Percentiles rank a stretch among this genome's conserved stretches.
Conservation (phyloP, 2,113 vertebrate genomes). For the Chrysemys picta region DNA sequence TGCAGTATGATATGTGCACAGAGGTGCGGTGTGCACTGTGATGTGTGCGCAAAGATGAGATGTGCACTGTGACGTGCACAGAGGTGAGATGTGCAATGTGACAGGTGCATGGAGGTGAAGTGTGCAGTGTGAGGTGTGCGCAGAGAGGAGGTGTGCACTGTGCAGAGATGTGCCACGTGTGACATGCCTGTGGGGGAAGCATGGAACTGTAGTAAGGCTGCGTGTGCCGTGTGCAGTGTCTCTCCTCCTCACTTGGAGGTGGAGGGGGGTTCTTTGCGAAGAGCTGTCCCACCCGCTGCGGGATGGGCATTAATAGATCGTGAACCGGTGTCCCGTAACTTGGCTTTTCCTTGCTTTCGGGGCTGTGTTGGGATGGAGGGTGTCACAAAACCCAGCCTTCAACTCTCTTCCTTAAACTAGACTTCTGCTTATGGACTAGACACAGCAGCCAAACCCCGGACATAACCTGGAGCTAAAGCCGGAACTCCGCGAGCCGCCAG, state of each 20-base stretch:
- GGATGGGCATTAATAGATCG: not conserved
- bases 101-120: no score
- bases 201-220: not conserved
- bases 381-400: not conserved
- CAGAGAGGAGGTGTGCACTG: no score
- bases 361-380: not conserved
- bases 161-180: not conserved
- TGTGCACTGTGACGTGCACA: no score
- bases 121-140: no score
- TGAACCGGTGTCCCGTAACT: not conserved
- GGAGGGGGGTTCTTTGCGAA: fast-evolving
- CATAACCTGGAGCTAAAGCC: not conserved
- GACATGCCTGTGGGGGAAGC: not conserved
- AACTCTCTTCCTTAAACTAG: not conserved
- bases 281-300: not conserved
- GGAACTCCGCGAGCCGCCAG: not conserved
- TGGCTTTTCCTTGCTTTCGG: not conserved
- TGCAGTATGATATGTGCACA: no score
- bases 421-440: not conserved
- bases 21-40: fast-evolving
- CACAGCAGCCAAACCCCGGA: not conserved
- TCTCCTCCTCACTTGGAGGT: not conserved
- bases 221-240: no score
- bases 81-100: no score
- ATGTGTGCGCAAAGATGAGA: no score